A percentile compares a stretch with the other conserved stretches of the same genome.
Conservation (phyloP, 1,140 invertebrate genomes). For the Papilio polyxenes region DNA sequence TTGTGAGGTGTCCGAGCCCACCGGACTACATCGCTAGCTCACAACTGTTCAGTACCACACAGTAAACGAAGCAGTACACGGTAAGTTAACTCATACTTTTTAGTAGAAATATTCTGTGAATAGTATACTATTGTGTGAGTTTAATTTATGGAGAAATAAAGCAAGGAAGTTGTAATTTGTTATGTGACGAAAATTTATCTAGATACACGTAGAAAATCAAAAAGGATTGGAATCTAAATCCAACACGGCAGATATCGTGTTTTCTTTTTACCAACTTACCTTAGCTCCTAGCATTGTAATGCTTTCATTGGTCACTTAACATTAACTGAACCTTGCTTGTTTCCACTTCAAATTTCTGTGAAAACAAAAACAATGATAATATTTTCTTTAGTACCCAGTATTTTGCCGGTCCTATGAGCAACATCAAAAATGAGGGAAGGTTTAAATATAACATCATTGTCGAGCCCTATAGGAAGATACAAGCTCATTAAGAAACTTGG, state of each 20-base stretch:
- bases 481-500: conserved; percentile 85
- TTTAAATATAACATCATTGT: conserved; percentile 81
- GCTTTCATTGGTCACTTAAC: too few species aligned
- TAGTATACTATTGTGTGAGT: conserved; percentile 5
- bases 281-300: not conserved
- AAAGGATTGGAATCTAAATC: too few species aligned
- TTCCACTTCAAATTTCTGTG: too few species aligned
- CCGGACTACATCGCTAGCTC: conserved; percentile 19
- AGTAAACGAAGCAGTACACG: conserved; percentile 18
- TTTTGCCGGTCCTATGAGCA: not conserved
- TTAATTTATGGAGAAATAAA: not conserved
- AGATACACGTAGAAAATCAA: too few species aligned
- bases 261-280: not conserved
- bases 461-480: conserved; percentile 85
- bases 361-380: not conserved
- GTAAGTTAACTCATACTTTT: conserved; percentile 32
- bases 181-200: too few species aligned
- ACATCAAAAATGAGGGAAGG: conserved; percentile 69
- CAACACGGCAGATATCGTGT: not conserved
- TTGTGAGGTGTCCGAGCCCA: conserved; percentile 56
- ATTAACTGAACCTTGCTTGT: not conserved
- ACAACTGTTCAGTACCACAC: conserved; percentile 32
- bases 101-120: conserved; percentile 40
- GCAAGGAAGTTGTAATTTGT: not conserved
- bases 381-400: not conserved